These are phyloP conservation scores for Neomonachus schauinslandi DNA, from an alignment of 2,113 vertebrate genomes.

Conservation along the genomic window DNA sequence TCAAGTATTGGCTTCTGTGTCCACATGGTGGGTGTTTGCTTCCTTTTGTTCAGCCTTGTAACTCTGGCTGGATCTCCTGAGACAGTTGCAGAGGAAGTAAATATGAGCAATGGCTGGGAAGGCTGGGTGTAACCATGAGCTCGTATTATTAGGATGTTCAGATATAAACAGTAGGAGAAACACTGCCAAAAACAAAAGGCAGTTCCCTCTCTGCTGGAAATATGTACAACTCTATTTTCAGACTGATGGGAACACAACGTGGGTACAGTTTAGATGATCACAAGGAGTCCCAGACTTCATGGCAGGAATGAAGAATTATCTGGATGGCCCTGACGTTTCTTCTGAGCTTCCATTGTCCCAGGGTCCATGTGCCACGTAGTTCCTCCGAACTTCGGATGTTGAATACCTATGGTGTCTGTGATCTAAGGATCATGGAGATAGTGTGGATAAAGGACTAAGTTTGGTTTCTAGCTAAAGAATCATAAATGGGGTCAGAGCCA, in stretches of 20 bases:
- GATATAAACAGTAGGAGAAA: slow-evolving; percentile 53
- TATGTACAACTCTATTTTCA: slow-evolving; percentile 48
- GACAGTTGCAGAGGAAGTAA: slow-evolving; percentile 61
- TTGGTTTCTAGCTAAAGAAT: not conserved
- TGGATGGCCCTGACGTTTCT: not conserved
- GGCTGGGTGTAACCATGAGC: slow-evolving; percentile 58
- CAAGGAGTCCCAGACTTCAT: not conserved
- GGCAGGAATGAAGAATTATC: not conserved
- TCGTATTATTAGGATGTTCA: slow-evolving; percentile 62
- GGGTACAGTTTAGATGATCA: not conserved
- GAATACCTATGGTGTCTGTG: not conserved
- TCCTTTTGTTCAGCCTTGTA: slow-evolving; percentile 43
- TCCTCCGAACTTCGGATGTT: not conserved
- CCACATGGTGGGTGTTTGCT: slow-evolving; percentile 43
- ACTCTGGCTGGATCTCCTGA: slow-evolving; percentile 46
- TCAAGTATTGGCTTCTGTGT: slow-evolving; percentile 46
- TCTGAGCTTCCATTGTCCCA: not conserved
- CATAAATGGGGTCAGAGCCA: not conserved
- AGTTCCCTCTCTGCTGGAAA: slow-evolving; percentile 29
- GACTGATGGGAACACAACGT: not conserved
- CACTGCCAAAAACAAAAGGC: slow-evolving; percentile 54
- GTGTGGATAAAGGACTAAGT: not conserved
- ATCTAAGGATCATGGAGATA: not conserved
- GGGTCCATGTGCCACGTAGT: not conserved
- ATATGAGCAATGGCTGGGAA: slow-evolving; percentile 37